Evolutionary conservation across 2,888 invertebrate species (phyloP), one percentile per base, ranked within the genome.

Genomic region (Drosophila greeni): DNA sequence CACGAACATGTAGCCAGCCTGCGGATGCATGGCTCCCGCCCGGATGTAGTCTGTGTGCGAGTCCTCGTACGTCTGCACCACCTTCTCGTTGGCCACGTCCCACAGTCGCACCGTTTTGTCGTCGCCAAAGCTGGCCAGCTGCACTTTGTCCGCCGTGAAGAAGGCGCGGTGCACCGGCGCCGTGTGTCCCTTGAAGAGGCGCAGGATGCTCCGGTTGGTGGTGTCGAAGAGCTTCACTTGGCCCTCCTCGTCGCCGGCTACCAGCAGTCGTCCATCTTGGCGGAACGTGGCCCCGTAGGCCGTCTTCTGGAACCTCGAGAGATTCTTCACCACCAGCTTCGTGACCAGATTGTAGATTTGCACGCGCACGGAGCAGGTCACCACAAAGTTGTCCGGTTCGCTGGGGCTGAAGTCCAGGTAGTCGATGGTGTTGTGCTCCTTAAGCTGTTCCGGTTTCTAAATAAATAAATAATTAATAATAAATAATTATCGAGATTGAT

Each of bases 371-470:
- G 97, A 97, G 86, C 95, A 96, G 56, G 98, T 97, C 18, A 97
- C 95, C 8, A 97, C 97, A 90, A 98, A 95, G 87, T 95, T 93
- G 90, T 95, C 92, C 0, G 98, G 97, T 84, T 96, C 94, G 11
- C 94, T 91, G 0, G 96, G 96, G 67, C 95, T 95, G 86, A 98
- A 96, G 87, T 97, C 95, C 42, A 98, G 92, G 85, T 95, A 94
- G 86, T 97, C 96, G 56, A 99, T 95, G 0, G 95, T 93, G 23
- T 97, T 97, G 89, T 95, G 96, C 88, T 98, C 98, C 88, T 98
- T 97, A 0, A 96, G 92, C 37, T 96, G 91, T 3, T 96, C 94
- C 26, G 97, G 96, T 61, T 92, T 91, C 97, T 95, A 86, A 14
- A 8, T 12, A 88, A n/a, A n/a, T n/a, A n/a, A n/a, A 12, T 20